Percentiles rank a stretch among this genome's conserved stretches.
phyloP scores from a whole-genome alignment of 2,797 vertebrate species.

The Rhynchonycteris naso region DNA sequence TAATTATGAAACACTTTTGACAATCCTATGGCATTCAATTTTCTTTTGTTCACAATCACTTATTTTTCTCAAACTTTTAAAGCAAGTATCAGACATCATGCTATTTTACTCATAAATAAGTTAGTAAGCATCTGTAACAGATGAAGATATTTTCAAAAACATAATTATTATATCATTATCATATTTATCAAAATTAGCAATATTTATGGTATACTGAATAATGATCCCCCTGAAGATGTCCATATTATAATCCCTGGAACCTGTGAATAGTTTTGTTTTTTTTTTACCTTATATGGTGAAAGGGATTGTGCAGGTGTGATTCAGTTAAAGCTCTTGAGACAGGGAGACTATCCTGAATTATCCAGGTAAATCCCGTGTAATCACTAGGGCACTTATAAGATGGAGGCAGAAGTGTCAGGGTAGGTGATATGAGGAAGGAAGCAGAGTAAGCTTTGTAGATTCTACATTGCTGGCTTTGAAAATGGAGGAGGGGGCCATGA shows the following conservation, averaged over 20 bases:
- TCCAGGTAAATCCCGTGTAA: neutral
- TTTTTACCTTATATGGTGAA: neutral
- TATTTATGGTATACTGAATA: neutral
- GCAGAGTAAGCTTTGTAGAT: neutral
- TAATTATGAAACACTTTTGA: slow-evolving; percentile 11
- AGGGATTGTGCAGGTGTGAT: neutral
- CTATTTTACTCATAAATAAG: neutral
- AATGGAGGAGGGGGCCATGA: neutral
- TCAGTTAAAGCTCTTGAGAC: neutral
- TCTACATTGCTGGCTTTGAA: neutral
- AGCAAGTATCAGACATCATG: neutral
- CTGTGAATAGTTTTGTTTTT: no score
- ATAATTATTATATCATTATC: neutral
- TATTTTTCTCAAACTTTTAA: slow-evolving; percentile 42
- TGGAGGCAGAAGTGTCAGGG: neutral
- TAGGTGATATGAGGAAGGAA: neutral
- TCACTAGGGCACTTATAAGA: neutral
- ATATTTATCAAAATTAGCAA: neutral
- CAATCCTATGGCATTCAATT: neutral
- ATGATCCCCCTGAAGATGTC: neutral
- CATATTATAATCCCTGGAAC: neutral
- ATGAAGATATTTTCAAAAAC: slow-evolving; percentile 22
- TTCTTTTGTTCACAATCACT: neutral
- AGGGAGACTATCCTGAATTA: neutral
- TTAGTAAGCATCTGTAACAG: neutral